These are phyloP conservation scores for Marasmarcha lunaedactyla DNA, from an alignment of 2,888 invertebrate species.

Conservation along the genomic window DNA sequence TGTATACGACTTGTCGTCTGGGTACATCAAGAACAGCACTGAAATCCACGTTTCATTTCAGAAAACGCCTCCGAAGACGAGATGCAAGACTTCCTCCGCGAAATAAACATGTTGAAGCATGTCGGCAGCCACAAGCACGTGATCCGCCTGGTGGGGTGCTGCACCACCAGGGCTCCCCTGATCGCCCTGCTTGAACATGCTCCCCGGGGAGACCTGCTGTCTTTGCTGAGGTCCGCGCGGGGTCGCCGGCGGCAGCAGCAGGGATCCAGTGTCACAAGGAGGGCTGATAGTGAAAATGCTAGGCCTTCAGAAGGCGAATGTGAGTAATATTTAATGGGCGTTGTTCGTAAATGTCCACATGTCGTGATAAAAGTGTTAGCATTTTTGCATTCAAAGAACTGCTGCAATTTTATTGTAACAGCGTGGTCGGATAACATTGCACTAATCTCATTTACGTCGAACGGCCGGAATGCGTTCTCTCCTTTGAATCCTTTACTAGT, in stretches of 20 bases:
- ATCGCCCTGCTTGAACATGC: slow-evolving; percentile 84
- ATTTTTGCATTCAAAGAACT: no score
- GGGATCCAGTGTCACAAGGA: slow-evolving; percentile 56
- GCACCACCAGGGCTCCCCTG: slow-evolving; percentile 75
- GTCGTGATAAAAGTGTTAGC: no score
- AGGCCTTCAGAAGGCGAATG: slow-evolving; percentile 71
- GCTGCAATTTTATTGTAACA: no score
- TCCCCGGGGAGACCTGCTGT: slow-evolving; percentile 80
- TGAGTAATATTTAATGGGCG: slow-evolving; percentile 42
- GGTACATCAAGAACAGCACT: no score
- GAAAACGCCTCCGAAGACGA: slow-evolving; percentile 71
- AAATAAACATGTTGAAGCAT: slow-evolving; percentile 82
- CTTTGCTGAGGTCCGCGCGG: slow-evolving; percentile 67
- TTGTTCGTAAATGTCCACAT: neutral
- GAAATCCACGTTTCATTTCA: no score
- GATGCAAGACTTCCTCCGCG: slow-evolving; percentile 77
- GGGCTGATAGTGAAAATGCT: slow-evolving; percentile 34
- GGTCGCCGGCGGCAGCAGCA: slow-evolving; percentile 31
- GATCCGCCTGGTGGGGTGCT: slow-evolving; percentile 80
- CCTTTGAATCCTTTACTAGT: no score
- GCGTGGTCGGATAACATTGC: no score
- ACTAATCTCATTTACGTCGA: no score
- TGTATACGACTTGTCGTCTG: no score
- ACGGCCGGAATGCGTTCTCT: no score
- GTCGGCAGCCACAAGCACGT: slow-evolving; percentile 83